Evolutionary conservation across 2,113 vertebrate genomes (phyloP).

Genomic region (Seriola rivoliana): DNA sequence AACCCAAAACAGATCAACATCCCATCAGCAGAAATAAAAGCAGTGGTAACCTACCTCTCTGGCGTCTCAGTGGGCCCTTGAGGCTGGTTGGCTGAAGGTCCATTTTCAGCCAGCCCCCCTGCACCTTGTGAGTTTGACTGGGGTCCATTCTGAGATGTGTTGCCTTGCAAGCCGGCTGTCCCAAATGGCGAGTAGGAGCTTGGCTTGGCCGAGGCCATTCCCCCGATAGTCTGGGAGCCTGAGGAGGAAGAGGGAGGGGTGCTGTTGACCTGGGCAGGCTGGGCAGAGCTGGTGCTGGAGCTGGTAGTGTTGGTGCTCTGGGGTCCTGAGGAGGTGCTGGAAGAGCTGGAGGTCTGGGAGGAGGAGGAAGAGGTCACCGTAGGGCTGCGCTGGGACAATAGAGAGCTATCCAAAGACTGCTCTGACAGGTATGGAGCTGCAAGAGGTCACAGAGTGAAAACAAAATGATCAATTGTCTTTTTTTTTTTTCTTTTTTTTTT

Average conservation of each 20-base stretch:
- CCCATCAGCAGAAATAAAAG: background rate
- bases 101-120: conserved; percentile 81
- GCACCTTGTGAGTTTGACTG: conserved; percentile 79
- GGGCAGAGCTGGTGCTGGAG: conserved; percentile 84
- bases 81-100: conserved; percentile 79
- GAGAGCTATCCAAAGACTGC: conserved; percentile 93
- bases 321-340: conserved; percentile 84
- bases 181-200: conserved; percentile 90
- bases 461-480: background rate
- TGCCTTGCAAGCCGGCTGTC: conserved; percentile 83
- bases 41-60: conserved; percentile 87
- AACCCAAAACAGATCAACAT: background rate
- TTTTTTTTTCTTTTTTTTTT: background rate
- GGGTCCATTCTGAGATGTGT: conserved; percentile 81
- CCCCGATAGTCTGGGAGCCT: conserved; percentile 85
- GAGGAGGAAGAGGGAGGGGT: conserved; percentile 87
- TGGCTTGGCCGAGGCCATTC: conserved; percentile 87
- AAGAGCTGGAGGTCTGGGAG: conserved; percentile 79
- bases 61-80: conserved; percentile 88
- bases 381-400: conserved; percentile 92
- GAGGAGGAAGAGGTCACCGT: conserved; percentile 81
- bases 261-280: conserved; percentile 84
- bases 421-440: conserved; percentile 95
- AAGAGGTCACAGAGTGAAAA: conserved; percentile 27
- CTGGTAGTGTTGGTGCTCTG: conserved; percentile 86